Base-by-base conservation (phyloP, 2,113 vertebrate species). In the Stegastes partitus region DNA sequence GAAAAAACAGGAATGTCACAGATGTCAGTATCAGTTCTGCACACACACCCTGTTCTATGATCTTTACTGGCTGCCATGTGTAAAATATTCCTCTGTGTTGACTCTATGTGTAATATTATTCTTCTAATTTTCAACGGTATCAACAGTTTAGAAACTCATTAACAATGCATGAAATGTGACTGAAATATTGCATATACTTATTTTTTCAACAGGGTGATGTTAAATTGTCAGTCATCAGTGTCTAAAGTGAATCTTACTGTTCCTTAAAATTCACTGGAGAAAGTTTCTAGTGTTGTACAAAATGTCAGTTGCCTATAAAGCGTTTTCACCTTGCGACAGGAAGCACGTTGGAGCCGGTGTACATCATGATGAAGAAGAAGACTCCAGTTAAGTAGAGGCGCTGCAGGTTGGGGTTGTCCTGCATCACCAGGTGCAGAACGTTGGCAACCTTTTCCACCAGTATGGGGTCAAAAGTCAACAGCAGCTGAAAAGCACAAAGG, bases 301-400 rank as follows among this genome's bases (percentile, higher is more conserved):
- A 45, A 12, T 49, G 23, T 21, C 4, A 0, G 34, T 3, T 39
- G 23, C 39, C 26, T 59, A 34, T 62, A 37, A 4, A 11, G 21
- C 22, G 39, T 5, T 69, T 87, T 95, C 85, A 99, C 98, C 98
- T 97, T 65, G 98, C 98, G 37, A 99, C 94, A 71, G 98, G 98
- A 88, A 99, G 97, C 42, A 99, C 97, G 19, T 99, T 99, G 91
- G 98, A 99, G 82, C 98, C 98, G 0, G 98, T 99, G 93, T 99
- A 99, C 98, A 99, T 99, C 98, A 99, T 99, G 92, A 99, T 99
- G 90, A 99, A 99, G 94, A 99, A 99, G 94, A 99, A 99, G 1
- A 98, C 94, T 59, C 98, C 98, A 10, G 95, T 98, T 85, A 99
- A 95, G 89, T 99, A 99, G 81, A 99, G 96, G 15, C 98, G 97